phyloP scores from a whole-genome alignment of 2,888 invertebrate species.

The Escarpia spicata region DNA sequence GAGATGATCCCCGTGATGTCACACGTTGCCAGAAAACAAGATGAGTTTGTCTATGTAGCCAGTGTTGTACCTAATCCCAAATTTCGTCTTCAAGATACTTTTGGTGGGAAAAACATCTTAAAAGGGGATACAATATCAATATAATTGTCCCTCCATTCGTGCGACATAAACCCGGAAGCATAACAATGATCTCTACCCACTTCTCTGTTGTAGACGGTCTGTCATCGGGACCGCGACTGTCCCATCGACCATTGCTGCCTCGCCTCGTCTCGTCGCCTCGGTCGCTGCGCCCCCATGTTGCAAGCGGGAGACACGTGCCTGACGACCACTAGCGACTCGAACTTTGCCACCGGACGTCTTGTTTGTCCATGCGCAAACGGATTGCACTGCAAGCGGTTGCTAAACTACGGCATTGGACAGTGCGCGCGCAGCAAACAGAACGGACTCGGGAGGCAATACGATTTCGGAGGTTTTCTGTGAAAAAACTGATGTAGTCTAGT shows the following conservation, averaged over 20 bases:
- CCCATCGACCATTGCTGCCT: neutral
- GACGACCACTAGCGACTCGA: neutral
- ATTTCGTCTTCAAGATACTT: too few species aligned
- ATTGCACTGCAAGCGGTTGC: neutral
- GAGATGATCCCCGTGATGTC: too few species aligned
- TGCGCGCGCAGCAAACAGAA: neutral
- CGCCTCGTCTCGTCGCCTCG: neutral
- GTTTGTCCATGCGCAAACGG: neutral
- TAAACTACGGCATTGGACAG: neutral
- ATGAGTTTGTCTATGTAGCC: too few species aligned
- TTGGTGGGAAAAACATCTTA: too few species aligned
- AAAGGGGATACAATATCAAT: neutral
- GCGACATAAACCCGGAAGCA: neutral
- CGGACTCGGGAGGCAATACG: neutral
- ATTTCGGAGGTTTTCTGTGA: neutral
- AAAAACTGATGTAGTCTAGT: neutral
- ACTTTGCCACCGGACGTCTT: neutral
- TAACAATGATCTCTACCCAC: neutral
- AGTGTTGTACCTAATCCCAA: too few species aligned
- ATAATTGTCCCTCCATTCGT: neutral
- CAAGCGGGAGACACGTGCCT: neutral
- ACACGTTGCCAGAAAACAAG: too few species aligned
- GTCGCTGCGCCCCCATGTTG: neutral
- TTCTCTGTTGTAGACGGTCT: neutral
- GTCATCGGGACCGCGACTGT: neutral